Conservation (phyloP, 2,888 invertebrate genomes). For the Dermolepida albohirtum region DNA sequence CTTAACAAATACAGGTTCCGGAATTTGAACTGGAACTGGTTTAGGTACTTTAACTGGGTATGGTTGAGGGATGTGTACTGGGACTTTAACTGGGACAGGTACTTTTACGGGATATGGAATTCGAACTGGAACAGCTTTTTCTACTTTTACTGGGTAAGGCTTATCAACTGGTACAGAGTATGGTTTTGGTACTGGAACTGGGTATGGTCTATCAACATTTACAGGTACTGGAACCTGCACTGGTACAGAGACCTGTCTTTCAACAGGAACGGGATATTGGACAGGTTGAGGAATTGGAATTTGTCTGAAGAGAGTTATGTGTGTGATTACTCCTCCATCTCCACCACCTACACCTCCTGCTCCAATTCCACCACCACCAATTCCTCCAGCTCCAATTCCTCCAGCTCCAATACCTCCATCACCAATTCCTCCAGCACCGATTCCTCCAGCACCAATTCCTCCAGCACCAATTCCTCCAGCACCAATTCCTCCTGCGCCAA, state of each 20-base stretch:
- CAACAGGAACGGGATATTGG: slow-evolving; percentile 36
- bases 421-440: slow-evolving; percentile 5
- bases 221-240: slow-evolving; percentile 35
- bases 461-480: background rate
- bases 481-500: background rate
- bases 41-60: slow-evolving; percentile 41
- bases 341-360: slow-evolving; percentile 13
- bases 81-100: slow-evolving; percentile 40
- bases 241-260: slow-evolving; percentile 32
- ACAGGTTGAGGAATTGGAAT: slow-evolving; percentile 36
- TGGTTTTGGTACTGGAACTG: slow-evolving; percentile 38
- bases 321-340: background rate
- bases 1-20: slow-evolving; percentile 36
- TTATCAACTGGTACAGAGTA: slow-evolving; percentile 37
- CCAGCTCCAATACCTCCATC: background rate
- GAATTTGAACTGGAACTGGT: slow-evolving; percentile 41
- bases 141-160: slow-evolving; percentile 38
- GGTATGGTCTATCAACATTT: slow-evolving; percentile 38
- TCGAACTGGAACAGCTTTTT: slow-evolving; percentile 36
- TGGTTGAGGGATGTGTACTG: slow-evolving; percentile 38
- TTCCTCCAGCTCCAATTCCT: background rate
- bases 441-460: background rate
- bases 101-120: slow-evolving; percentile 35
- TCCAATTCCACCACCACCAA: background rate
- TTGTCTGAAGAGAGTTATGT: slow-evolving; percentile 35